phyloP scores from a whole-genome alignment of 1,140 invertebrate species.

The Hetaerina americana region DNA sequence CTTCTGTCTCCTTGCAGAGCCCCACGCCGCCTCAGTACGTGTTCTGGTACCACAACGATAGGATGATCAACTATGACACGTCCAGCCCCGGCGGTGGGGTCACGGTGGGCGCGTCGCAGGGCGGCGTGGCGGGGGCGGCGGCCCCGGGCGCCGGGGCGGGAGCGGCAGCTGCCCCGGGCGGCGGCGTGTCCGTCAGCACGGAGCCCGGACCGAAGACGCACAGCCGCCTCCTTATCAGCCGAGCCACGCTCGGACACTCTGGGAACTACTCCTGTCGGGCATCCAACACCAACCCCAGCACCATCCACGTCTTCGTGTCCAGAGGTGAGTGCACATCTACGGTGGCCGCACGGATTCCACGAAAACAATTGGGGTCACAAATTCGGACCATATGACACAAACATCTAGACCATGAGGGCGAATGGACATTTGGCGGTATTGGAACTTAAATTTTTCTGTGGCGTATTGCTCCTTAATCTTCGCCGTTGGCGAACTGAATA shows the following conservation, averaged over 20 bases:
- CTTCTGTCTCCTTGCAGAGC: slow-evolving; percentile 19
- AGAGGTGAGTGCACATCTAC: slow-evolving; percentile 23
- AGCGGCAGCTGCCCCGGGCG: background rate
- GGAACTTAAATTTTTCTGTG: too few species aligned
- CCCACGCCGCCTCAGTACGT: slow-evolving; percentile 30
- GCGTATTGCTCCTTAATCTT: too few species aligned
- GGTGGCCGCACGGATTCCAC: too few species aligned
- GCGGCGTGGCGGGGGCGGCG: slow-evolving; percentile 15
- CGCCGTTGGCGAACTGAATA: too few species aligned
- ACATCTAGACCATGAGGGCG: too few species aligned
- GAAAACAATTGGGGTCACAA: too few species aligned
- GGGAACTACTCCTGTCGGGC: slow-evolving; percentile 34
- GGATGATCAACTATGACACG: slow-evolving; percentile 29
- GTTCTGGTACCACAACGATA: slow-evolving; percentile 33
- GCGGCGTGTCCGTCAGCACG: slow-evolving; percentile 19
- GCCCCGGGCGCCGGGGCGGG: slow-evolving; percentile 16
- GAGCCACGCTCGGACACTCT: slow-evolving; percentile 25
- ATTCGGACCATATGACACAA: too few species aligned
- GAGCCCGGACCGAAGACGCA: slow-evolving; percentile 28
- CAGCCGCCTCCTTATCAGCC: slow-evolving; percentile 25
- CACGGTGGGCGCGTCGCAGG: slow-evolving; percentile 22
- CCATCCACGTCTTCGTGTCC: slow-evolving; percentile 30
- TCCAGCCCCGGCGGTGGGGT: background rate
- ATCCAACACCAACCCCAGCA: slow-evolving; percentile 31
- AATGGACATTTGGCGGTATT: too few species aligned